Conservation (phyloP, 2,797 vertebrate species). For the Simalia tracyae region DNA sequence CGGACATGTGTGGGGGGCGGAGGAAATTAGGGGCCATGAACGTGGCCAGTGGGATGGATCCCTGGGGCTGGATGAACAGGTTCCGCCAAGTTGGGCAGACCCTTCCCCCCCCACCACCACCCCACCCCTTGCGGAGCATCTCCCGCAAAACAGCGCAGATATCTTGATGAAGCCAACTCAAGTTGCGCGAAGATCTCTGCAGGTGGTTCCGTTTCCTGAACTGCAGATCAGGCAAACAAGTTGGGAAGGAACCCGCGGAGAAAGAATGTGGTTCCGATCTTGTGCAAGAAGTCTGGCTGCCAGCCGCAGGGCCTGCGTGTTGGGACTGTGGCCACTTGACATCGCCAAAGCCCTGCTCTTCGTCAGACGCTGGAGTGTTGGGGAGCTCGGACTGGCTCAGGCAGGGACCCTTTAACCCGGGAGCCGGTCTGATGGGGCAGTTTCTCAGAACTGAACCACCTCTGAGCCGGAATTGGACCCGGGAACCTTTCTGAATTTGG, state of each 20-base stretch:
- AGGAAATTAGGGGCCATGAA: no score
- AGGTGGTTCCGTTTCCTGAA: background rate
- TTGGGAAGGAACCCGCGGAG: background rate
- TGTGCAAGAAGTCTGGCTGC: background rate
- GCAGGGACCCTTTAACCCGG: background rate
- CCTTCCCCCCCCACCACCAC: background rate
- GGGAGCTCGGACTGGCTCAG: background rate
- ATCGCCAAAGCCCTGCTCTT: background rate
- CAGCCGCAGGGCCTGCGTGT: background rate
- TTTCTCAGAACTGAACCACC: background rate
- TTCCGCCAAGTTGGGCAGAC: background rate
- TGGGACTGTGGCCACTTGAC: accelerated
- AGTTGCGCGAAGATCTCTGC: background rate
- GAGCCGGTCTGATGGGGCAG: background rate
- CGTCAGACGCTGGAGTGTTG: no score
- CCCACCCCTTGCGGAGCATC: background rate
- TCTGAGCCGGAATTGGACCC: background rate
- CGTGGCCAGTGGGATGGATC: background rate
- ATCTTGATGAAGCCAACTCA: background rate
- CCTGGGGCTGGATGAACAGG: background rate
- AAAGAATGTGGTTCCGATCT: background rate
- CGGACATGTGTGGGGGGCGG: accelerated
- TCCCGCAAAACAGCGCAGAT: background rate
- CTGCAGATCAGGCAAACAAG: background rate
- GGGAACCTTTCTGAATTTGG: background rate